Percentiles rank a stretch among this genome's conserved stretches.
Evolutionary conservation across 2,888 invertebrate species (phyloP).

Genomic region (Cephus sareptanus): DNA sequence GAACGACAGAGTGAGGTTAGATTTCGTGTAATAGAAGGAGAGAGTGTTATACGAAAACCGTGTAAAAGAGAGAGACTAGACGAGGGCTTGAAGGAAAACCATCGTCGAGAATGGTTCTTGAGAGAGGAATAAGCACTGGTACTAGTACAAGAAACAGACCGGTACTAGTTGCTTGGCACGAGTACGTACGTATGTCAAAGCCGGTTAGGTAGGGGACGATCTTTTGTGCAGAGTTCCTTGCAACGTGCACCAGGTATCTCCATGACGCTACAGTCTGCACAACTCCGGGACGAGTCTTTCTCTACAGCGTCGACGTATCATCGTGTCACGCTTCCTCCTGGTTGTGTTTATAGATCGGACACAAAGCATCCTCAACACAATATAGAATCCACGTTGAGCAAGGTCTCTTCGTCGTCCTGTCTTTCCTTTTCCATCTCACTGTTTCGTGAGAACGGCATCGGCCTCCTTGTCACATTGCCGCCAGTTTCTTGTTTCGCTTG

Average conservation of each 20-base stretch:
- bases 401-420: constrained; percentile 25
- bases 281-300: neutral
- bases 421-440: constrained; percentile 10
- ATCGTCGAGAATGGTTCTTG: neutral
- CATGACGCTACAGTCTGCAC: neutral
- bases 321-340: neutral
- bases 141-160: neutral
- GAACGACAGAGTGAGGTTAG: neutral
- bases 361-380: constrained; percentile 32
- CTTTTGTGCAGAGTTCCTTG: neutral
- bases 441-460: neutral
- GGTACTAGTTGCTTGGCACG: neutral
- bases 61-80: neutral
- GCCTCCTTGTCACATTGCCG: neutral
- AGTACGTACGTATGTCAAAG: neutral
- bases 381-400: constrained; percentile 13
- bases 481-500: constrained; percentile 6
- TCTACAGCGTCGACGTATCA: neutral
- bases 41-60: neutral
- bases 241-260: neutral
- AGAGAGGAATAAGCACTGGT: neutral
- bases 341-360: neutral
- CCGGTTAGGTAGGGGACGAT: neutral
- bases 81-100: neutral
- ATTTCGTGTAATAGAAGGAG: neutral